Conservation (phyloP, 2,888 invertebrate genomes). For the Drosophila mimica region DNA sequence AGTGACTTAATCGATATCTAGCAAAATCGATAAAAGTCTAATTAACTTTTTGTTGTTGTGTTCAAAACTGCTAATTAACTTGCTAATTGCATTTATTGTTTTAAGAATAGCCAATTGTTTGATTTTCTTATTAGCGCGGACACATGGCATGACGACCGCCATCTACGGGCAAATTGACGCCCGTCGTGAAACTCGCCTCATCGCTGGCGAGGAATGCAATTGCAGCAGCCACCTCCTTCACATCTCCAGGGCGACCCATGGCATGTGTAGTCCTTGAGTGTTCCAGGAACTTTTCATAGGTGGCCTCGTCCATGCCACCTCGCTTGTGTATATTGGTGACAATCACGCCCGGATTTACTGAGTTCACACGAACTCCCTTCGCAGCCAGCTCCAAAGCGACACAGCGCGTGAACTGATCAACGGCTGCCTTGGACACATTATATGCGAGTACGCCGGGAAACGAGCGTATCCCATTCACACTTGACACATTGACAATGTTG, state of each 20-base stretch:
- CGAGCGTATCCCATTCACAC: conserved; percentile 94
- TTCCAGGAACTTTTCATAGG: conserved; percentile 92
- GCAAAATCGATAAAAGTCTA: conserved; percentile 8
- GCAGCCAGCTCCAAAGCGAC: conserved; percentile 92
- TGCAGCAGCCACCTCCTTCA: conserved; percentile 93
- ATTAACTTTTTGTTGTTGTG: not conserved
- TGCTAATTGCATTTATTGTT: conserved; percentile 2
- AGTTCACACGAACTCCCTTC: conserved; percentile 93
- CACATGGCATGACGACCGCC: conserved; percentile 88
- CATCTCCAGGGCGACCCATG: conserved; percentile 92
- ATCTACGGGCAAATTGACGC: conserved; percentile 90
- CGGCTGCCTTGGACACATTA: conserved; percentile 95
- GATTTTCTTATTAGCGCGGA: conserved; percentile 86
- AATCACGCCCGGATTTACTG: conserved; percentile 97
- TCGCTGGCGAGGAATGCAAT: conserved; percentile 96
- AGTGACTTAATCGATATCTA: conserved; percentile 17
- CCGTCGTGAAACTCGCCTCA: conserved; percentile 89
- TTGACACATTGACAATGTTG: conserved; percentile 96
- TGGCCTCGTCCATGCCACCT: conserved; percentile 90
- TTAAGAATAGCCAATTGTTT: conserved; percentile 35
- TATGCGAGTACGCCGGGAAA: conserved; percentile 96
- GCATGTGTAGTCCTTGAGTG: conserved; percentile 94
- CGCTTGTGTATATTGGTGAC: conserved; percentile 93
- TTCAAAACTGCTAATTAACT: not conserved
- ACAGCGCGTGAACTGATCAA: conserved; percentile 97